phyloP scores from a whole-genome alignment of 2,888 invertebrate genomes.

The Polyommatus icarus region DNA sequence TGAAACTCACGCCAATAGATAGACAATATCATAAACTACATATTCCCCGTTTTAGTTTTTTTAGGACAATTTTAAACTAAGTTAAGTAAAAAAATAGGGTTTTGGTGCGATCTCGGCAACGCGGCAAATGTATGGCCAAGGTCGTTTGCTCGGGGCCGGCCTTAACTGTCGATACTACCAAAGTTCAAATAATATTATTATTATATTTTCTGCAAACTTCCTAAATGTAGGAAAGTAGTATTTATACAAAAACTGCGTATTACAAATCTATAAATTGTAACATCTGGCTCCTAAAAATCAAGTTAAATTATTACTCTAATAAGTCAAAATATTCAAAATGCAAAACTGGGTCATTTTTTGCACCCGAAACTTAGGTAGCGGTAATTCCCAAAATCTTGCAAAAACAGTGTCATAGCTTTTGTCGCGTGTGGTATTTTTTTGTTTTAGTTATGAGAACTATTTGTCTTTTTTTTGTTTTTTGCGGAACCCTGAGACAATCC shows the following conservation, averaged over 20 bases:
- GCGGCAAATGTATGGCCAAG: no score
- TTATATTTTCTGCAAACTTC: not conserved
- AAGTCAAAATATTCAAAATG: not conserved
- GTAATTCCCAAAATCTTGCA: constrained; percentile 48
- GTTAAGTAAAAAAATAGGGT: no score
- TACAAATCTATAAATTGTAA: not conserved
- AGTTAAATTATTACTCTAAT: not conserved
- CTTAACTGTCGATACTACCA: not conserved
- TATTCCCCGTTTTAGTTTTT: no score
- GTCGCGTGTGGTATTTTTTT: constrained; percentile 66
- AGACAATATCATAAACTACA: no score
- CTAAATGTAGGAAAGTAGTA: not conserved
- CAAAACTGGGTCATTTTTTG: constrained; percentile 22
- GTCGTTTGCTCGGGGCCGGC: no score
- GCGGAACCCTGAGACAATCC: not conserved
- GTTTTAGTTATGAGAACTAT: constrained; percentile 36
- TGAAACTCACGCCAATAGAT: no score
- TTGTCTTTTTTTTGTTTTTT: constrained; percentile 20
- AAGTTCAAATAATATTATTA: no score
- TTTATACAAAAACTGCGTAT: not conserved
- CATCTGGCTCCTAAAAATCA: not conserved
- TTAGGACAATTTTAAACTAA: no score
- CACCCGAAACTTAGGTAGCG: constrained; percentile 37
- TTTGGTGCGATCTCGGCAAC: no score
- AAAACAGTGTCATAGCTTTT: constrained; percentile 59